phyloP scores from a whole-genome alignment of 2,797 vertebrate genomes.

The Aldrovandia affinis region DNA sequence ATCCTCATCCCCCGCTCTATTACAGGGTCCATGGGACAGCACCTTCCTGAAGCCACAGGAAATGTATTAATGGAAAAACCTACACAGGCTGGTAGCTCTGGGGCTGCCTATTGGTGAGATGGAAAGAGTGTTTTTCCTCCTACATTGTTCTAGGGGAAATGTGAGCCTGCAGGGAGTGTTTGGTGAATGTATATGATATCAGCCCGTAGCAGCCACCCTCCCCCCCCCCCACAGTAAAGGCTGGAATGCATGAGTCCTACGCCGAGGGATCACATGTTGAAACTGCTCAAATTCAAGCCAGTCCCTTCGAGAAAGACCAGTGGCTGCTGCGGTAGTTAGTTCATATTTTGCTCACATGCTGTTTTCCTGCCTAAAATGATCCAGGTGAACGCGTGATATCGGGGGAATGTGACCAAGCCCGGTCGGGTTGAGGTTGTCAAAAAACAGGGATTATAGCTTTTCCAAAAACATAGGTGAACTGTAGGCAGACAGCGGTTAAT shows the following conservation, averaged over 20 bases:
- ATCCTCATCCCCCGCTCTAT: neutral
- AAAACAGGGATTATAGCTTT: neutral
- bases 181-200: neutral
- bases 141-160: neutral
- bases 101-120: neutral
- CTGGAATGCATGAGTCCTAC: neutral
- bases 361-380: neutral
- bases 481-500: constrained; percentile 56
- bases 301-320: neutral
- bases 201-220: neutral
- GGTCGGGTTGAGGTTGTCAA: neutral
- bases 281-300: neutral
- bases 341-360: neutral
- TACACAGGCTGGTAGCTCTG: neutral
- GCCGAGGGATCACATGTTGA: neutral
- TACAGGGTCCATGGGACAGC: neutral
- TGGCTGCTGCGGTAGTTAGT: neutral
- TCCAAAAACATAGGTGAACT: constrained; percentile 34
- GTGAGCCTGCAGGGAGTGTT: neutral
- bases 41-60: neutral
- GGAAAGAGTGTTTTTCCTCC: neutral
- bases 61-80: neutral
- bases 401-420: neutral
- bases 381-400: neutral
- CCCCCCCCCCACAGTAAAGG: neutral